phyloP scores from a whole-genome alignment of 1,140 invertebrate genomes.

The Drosophila pseudoobscura region DNA sequence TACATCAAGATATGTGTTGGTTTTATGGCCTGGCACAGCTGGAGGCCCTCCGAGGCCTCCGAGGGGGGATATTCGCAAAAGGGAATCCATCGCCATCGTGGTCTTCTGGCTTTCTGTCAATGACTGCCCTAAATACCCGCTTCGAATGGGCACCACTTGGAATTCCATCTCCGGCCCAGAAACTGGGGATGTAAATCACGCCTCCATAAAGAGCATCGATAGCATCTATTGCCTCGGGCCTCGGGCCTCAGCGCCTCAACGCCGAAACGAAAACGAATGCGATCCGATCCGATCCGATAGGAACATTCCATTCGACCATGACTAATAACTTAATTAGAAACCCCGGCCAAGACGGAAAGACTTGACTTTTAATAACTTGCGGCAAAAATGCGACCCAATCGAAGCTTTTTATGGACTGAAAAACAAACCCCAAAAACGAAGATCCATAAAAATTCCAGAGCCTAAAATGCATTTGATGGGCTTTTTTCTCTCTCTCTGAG shows the following conservation, averaged over 20 bases:
- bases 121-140: slow-evolving; percentile 14
- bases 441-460: slow-evolving; percentile 72
- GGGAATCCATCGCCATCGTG: too few species aligned
- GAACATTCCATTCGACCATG: slow-evolving; percentile 64
- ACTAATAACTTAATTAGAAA: slow-evolving; percentile 82
- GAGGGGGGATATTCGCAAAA: slow-evolving; percentile 6
- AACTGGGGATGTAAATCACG: slow-evolving; percentile 20
- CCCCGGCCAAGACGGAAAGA: slow-evolving; percentile 23
- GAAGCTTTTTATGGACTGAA: slow-evolving; percentile 73
- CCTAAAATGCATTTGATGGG: slow-evolving; percentile 72
- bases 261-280: slow-evolving; percentile 10
- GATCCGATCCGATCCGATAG: slow-evolving; percentile 5
- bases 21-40: slow-evolving; percentile 33
- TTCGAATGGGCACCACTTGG: slow-evolving; percentile 10
- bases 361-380: slow-evolving; percentile 70
- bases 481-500: slow-evolving; percentile 7
- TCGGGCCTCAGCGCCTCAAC: neutral
- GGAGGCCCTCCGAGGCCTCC: neutral
- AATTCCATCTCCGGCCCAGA: slow-evolving; percentile 30
- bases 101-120: slow-evolving; percentile 4
- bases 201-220: slow-evolving; percentile 14
- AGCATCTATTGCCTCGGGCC: too few species aligned
- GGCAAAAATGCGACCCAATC: slow-evolving; percentile 63
- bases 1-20: slow-evolving; percentile 37
- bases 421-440: slow-evolving; percentile 57